These are phyloP conservation scores for Decapterus maruadsi DNA, from an alignment of 2,797 vertebrate species.

Conservation along the genomic window DNA sequence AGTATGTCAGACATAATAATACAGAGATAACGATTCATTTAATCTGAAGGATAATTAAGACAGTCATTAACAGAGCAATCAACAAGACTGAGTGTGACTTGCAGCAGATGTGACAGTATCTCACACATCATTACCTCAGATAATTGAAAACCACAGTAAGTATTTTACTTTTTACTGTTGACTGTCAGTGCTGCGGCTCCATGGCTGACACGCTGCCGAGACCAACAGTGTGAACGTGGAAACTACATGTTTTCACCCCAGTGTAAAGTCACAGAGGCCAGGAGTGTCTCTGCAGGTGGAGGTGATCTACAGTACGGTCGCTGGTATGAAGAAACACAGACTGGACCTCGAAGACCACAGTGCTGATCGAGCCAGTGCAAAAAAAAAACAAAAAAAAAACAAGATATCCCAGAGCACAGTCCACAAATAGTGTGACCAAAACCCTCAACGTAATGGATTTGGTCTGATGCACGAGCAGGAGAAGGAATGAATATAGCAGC, in stretches of 20 bases:
- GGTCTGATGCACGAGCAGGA: not conserved
- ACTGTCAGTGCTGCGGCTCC: conserved; percentile 23
- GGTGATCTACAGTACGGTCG: not conserved
- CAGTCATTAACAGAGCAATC: not conserved
- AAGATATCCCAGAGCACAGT: not conserved
- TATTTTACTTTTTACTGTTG: conserved; percentile 25
- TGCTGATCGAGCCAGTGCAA: not conserved
- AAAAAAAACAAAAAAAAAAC: no score
- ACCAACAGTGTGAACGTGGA: conserved; percentile 46
- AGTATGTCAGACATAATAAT: no score
- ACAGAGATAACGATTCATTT: no score
- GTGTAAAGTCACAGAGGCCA: conserved; percentile 54
- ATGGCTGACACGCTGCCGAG: conserved; percentile 45
- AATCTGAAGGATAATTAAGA: not conserved
- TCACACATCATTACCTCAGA: not conserved
- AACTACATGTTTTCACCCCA: conserved; percentile 64
- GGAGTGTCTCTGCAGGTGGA: conserved; percentile 40
- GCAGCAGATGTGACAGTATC: not conserved
- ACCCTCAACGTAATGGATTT: not conserved
- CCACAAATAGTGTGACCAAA: not conserved
- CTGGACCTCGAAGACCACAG: conserved; percentile 5
- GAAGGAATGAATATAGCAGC: not conserved
- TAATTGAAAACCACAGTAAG: conserved; percentile 12
- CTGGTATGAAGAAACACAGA: not conserved
- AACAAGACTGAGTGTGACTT: not conserved